phyloP scores from a whole-genome alignment of 2,888 invertebrate genomes.

The Platycnemis pennipes region DNA sequence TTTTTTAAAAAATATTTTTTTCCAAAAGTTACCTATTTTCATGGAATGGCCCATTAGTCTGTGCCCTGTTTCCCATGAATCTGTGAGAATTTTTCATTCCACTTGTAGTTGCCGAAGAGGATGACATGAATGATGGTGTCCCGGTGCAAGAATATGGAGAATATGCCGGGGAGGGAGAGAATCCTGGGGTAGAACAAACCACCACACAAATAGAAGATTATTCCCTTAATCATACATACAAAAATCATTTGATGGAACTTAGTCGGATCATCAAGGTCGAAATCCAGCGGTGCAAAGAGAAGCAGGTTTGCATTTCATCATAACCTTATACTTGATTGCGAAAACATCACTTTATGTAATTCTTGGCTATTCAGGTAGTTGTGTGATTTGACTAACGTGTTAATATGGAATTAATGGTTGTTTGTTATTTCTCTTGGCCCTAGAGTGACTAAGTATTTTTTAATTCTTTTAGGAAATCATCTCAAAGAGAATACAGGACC shows the following conservation, averaged over 20 bases:
- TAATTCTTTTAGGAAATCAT: background rate
- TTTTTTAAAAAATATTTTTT: no score
- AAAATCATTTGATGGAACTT: background rate
- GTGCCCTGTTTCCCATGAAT: background rate
- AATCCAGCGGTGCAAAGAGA: conserved; percentile 40
- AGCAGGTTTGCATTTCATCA: background rate
- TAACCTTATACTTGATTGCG: background rate
- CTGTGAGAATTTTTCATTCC: background rate
- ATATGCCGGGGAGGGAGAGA: background rate
- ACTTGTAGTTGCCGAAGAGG: background rate
- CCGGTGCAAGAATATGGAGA: background rate
- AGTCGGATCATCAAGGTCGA: background rate
- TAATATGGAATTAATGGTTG: background rate
- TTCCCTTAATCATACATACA: background rate
- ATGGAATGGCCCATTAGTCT: background rate
- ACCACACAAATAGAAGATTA: background rate
- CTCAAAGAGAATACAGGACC: background rate
- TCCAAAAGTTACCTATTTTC: background rate
- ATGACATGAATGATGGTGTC: background rate
- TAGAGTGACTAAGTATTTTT: no score
- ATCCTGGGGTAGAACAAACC: background rate
- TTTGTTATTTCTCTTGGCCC: no score
- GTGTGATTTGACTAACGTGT: background rate
- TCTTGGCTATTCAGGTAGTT: background rate
- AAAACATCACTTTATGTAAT: background rate